Evolutionary conservation across 2,888 invertebrate genomes (phyloP), one percentile per base, ranked within the genome.

Genomic region (Andrena flavipes): DNA sequence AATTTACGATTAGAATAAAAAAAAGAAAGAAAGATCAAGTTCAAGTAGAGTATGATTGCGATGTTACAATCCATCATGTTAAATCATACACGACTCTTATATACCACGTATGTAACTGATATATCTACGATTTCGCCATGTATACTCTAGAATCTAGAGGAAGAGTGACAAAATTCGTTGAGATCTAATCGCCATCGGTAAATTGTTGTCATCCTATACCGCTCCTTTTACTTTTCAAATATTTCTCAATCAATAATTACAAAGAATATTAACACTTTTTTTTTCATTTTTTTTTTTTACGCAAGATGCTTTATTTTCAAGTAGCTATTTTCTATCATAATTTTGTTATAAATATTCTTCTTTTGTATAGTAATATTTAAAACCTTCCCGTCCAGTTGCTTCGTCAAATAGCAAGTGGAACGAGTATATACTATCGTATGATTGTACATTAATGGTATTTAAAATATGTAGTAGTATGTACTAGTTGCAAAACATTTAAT

Each of bases 241-340:
- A 70, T 69, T 70, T 70, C 68, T 76, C 4, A 54, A 65, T 73
- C 35, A 30, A 72, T 80, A 75, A 62, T 80, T 82, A 75, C 71
- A 75, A 74, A 75, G 64, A 72, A 80, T 67, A 70, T 60, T 76
- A 64, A 80, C 68, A 60, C 30, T 76, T 42, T 42, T 76, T 42
- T 42, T 42, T 42, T 16, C 16, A 13, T 5, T 42, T 42, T 16
- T 48, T 16, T 48, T 67, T 26, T 70, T 69, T 26, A 67, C 49
- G 73, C 84, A 84, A 85, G 77, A 80, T 78, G 72, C 76, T 78
- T 81, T 80, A 80, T 84, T 84, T 69, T 80, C 72, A 63, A 71
- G 42, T 42, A 42, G 42, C 35, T 56, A 75, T 6, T 74, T 76
- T 54, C 7, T 60, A 48, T 56, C 23, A 54, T 23, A 65, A 5